Evolutionary conservation across 1,140 invertebrate genomes (phyloP), one percentile per base, ranked within the genome.

Genomic region (Saccostrea glomerata): DNA sequence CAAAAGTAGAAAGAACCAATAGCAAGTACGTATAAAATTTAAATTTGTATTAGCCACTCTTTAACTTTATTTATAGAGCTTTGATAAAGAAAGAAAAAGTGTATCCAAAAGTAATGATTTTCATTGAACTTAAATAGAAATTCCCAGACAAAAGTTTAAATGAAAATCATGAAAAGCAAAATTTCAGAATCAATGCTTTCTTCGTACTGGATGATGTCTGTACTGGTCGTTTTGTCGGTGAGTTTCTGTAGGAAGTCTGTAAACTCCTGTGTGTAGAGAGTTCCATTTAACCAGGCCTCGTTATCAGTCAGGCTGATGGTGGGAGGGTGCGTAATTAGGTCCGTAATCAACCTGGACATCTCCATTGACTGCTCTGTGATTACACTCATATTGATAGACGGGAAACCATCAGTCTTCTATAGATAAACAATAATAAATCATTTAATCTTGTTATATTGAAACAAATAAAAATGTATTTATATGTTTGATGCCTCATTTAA

Each of bases 211-310:
- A 77, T 23, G 15, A 77, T 77, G 11, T 77, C 25, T 17, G 70
- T 77, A 2, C 3, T 30, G 23, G 70, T 77, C 9, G 70, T 77
- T 77, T 77, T 77, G 23, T 60, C 86, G 25, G 30, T 60, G 13
- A 91, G 25, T 55, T 60, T 85, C 7, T 40, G 25, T 15, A 85
- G 4, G 55, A 91, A 88, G n/a, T 84, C 70, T 56, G 87, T 87
- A 87, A 88, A 89, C 66, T 82, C 63, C 30, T 82, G 36, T 30
- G 60, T 60, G 30, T 90, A 91, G 3, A 86, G 15, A 15, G 87
- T 56, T 47, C 86, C 58, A 60, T 88, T 87, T 77, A 88, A 85
- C 90, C 89, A 91, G 5, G 86, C 13, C n/a, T 88, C 56, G 58
- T 82, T 84, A 58, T 63, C n/a, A 25, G 66, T 84, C n/a, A 91